A percentile compares a stretch with the other conserved stretches of the same genome.
These are phyloP conservation scores for Agriopis leucophaearia DNA, from an alignment of 2,888 invertebrate species.

Conservation along the genomic window DNA sequence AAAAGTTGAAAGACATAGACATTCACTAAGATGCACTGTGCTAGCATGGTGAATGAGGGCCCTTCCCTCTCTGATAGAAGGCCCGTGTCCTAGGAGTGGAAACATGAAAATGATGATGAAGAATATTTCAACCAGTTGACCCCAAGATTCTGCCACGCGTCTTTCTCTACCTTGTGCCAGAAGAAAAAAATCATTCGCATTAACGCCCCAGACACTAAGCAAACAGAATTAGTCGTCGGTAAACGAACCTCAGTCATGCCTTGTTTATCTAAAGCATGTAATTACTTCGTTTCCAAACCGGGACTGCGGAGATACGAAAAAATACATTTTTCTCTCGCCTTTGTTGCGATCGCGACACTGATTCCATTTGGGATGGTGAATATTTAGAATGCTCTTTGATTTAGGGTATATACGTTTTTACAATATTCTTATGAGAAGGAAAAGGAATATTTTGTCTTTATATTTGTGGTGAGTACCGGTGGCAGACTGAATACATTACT, in stretches of 20 bases:
- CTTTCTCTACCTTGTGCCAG: conserved; percentile 40
- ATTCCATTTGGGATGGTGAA: conserved; percentile 34
- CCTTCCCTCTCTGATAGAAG: no score
- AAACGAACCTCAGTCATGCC: conserved; percentile 62
- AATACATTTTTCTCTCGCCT: conserved; percentile 23
- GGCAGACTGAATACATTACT: neutral
- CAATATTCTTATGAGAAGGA: neutral
- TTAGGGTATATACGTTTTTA: conserved; percentile 16
- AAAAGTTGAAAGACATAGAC: no score
- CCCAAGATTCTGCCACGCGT: conserved; percentile 10
- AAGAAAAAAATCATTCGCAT: conserved; percentile 59
- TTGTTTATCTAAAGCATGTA: conserved; percentile 61
- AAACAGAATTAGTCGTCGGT: conserved; percentile 69
- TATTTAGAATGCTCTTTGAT: conserved; percentile 34
- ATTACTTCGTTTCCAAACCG: conserved; percentile 52
- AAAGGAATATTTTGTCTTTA: neutral
- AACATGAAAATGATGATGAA: no score
- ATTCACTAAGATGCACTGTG: no score
- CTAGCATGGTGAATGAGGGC: no score
- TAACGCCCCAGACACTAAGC: conserved; percentile 62
- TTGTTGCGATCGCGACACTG: conserved; percentile 25
- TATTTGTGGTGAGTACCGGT: neutral
- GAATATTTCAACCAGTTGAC: no score
- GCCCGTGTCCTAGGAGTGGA: no score
- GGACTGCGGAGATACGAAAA: conserved; percentile 24